Evolutionary conservation across 2,113 vertebrate species (phyloP).

Genomic region (Psilopogon haemacephalus): DNA sequence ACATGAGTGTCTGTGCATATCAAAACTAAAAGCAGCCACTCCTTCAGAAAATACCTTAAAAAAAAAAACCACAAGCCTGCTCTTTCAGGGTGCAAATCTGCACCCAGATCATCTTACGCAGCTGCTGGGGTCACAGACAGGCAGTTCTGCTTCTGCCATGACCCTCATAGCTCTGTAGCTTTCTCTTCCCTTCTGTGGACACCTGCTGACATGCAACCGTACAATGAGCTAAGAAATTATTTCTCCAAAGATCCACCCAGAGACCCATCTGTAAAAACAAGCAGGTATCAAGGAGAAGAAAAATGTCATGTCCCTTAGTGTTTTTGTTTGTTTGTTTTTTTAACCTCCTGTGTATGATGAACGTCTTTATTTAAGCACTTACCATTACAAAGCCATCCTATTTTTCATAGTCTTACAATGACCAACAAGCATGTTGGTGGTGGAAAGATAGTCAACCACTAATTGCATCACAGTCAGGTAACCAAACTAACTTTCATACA

Average conservation of each 20-base stretch:
- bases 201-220: not conserved
- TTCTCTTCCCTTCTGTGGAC: not conserved
- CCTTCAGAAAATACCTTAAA: not conserved
- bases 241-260: not conserved
- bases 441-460: not conserved
- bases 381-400: not conserved
- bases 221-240: not conserved
- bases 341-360: not conserved
- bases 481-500: not conserved
- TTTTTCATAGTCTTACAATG: not conserved
- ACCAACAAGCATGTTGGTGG: not conserved
- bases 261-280: not conserved
- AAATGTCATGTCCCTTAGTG: accelerated
- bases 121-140: not conserved
- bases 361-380: not conserved
- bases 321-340: not conserved
- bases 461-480: not conserved
- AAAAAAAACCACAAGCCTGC: accelerated
- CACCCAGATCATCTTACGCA: not conserved
- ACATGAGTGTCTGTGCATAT: not conserved
- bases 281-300: not conserved
- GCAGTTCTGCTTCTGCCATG: not conserved
- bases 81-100: not conserved
- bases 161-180: not conserved
- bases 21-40: not conserved